These are phyloP conservation scores for Vireo griseus DNA, from an alignment of 2,797 vertebrate genomes.

Conservation along the genomic window DNA sequence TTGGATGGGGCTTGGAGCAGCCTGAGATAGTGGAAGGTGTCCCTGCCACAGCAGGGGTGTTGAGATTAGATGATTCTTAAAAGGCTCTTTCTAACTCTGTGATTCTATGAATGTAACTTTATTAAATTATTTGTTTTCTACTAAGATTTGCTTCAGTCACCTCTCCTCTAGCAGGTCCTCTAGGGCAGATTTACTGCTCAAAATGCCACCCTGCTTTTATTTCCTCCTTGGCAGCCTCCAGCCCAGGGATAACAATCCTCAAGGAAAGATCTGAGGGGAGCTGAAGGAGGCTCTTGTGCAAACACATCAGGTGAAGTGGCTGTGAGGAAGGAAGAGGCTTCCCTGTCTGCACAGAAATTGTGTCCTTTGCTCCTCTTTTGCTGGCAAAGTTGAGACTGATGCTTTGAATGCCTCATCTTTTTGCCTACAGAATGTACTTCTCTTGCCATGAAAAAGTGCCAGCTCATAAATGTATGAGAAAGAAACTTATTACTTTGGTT, in stretches of 20 bases:
- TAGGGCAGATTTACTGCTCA: background rate
- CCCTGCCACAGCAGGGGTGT: background rate
- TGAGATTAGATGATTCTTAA: background rate
- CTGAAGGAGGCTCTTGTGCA: background rate
- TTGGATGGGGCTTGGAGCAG: fast-evolving
- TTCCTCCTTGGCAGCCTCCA: background rate
- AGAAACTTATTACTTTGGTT: background rate
- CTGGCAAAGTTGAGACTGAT: background rate
- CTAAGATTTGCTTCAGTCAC: background rate
- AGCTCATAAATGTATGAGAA: background rate
- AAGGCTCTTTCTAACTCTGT: background rate
- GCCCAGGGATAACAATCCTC: background rate
- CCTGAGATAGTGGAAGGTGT: background rate
- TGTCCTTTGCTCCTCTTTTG: background rate
- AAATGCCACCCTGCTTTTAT: background rate
- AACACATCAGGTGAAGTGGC: background rate
- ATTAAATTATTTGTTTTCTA: background rate
- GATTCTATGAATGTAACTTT: background rate
- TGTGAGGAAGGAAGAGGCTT: background rate
- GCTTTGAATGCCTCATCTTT: background rate
- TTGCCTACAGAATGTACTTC: background rate
- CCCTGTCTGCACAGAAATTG: background rate
- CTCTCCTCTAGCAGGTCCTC: background rate
- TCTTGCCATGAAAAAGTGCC: background rate
- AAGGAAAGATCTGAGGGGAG: background rate